A percentile compares a stretch with the other conserved stretches of the same genome.
Evolutionary conservation across 2,113 vertebrate genomes (phyloP).

Genomic region (Aspiorhynchus laticeps): DNA sequence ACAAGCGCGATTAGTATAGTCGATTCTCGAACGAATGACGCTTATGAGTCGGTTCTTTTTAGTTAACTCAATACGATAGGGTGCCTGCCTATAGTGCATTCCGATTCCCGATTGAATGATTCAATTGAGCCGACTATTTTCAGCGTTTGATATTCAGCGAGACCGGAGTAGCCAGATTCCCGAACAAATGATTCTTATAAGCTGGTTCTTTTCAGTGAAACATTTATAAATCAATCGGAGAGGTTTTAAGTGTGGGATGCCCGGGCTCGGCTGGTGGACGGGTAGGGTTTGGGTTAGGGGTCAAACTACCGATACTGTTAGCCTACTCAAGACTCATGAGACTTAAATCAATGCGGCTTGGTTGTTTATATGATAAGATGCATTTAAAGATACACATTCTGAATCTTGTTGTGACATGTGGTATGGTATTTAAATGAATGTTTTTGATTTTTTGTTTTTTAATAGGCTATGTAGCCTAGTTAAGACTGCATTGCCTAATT

Average conservation of each 20-base stretch:
- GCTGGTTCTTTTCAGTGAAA: slow-evolving; percentile 9
- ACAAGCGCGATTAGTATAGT: background rate
- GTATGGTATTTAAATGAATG: background rate
- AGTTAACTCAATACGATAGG: background rate
- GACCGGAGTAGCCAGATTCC: background rate
- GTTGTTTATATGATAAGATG: background rate
- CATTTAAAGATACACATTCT: background rate
- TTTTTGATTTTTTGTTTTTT: background rate
- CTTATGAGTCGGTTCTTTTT: background rate
- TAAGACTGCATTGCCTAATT: background rate
- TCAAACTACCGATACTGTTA: background rate
- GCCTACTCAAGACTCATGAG: background rate
- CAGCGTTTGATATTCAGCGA: background rate
- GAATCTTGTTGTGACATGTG: background rate
- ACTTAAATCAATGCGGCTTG: background rate
- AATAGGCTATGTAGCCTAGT: too few relatives aligned
- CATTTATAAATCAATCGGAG: background rate
- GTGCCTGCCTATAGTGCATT: background rate
- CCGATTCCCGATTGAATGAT: background rate
- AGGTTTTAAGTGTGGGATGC: too few relatives aligned
- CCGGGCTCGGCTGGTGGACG: too few relatives aligned
- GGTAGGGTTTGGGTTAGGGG: too few relatives aligned
- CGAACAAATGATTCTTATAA: background rate
- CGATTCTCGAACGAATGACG: background rate
- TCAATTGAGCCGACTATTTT: background rate